Percentiles rank a stretch among this genome's conserved stretches.
phyloP scores from a whole-genome alignment of 1,140 invertebrate species.

The Sarcophaga bullata region DNA sequence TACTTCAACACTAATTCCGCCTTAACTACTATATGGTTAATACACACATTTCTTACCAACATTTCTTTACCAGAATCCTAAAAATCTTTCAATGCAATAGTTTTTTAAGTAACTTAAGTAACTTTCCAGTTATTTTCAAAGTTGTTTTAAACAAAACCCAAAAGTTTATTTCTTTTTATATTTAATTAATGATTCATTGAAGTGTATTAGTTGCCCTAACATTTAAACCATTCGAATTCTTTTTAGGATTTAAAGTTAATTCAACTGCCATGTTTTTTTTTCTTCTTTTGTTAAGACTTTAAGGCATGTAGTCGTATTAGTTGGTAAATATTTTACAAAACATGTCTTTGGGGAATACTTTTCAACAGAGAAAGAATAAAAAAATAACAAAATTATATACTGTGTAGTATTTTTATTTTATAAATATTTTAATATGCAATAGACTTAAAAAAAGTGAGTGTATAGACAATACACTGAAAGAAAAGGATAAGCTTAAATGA shows the following conservation, averaged over 20 bases:
- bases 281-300: neutral
- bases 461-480: too few species aligned
- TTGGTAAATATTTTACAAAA: constrained; percentile 15
- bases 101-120: too few species aligned
- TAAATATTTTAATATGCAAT: too few species aligned
- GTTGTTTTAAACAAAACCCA: neutral
- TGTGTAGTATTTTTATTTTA: too few species aligned
- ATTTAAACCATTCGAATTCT: neutral
- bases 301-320: neutral
- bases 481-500: too few species aligned
- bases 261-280: neutral
- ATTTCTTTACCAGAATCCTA: too few species aligned
- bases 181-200: neutral
- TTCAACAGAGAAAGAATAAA: neutral
- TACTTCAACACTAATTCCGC: too few species aligned
- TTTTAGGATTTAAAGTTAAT: constrained; percentile 1
- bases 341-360: neutral
- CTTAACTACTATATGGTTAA: too few species aligned
- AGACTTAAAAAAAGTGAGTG: too few species aligned
- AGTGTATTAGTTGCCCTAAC: neutral
- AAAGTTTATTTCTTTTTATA: neutral
- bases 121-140: neutral
- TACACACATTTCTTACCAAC: too few species aligned
- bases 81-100: too few species aligned
- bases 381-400: neutral